Evolutionary conservation across 1,140 invertebrate genomes (phyloP).

Genomic region (Rhagoletis zephyria): DNA sequence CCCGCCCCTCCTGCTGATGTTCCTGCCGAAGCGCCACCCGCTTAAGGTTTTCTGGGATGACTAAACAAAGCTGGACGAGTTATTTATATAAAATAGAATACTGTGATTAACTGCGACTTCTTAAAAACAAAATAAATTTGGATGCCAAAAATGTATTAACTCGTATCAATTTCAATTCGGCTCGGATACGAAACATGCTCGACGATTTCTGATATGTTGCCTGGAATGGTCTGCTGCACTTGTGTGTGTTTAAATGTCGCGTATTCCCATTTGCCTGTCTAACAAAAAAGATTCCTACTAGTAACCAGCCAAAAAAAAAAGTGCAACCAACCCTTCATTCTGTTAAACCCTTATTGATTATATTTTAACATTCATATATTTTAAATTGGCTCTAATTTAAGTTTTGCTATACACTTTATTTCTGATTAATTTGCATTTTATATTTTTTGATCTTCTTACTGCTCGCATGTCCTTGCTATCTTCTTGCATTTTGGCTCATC

Average conservation of each 20-base stretch:
- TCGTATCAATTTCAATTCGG: not conserved
- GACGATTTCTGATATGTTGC: slow-evolving; percentile 22
- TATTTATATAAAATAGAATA: not conserved
- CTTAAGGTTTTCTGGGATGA: slow-evolving; percentile 43
- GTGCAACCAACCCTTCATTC: not conserved
- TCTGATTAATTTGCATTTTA: slow-evolving; percentile 49
- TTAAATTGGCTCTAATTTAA: slow-evolving; percentile 30
- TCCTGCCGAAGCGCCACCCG: slow-evolving; percentile 61
- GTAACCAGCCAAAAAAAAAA: not conserved
- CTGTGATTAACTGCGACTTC: slow-evolving; percentile 27
- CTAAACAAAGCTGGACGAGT: not conserved
- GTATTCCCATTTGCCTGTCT: not conserved
- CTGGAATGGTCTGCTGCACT: not conserved
- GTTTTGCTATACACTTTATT: slow-evolving; percentile 18
- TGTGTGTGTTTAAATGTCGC: slow-evolving; percentile 24
- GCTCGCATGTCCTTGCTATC: slow-evolving; percentile 58
- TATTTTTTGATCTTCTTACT: slow-evolving; percentile 53
- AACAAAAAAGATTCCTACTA: slow-evolving; percentile 7
- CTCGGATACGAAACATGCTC: not conserved
- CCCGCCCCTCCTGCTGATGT: slow-evolving; percentile 61
- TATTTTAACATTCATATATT: not conserved
- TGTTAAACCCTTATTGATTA: not conserved
- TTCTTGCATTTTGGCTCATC: slow-evolving; percentile 57
- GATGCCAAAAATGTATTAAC: not conserved
- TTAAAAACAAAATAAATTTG: not conserved